phyloP scores from a whole-genome alignment of 1,140 invertebrate genomes.

The Phthorimaea operculella region DNA sequence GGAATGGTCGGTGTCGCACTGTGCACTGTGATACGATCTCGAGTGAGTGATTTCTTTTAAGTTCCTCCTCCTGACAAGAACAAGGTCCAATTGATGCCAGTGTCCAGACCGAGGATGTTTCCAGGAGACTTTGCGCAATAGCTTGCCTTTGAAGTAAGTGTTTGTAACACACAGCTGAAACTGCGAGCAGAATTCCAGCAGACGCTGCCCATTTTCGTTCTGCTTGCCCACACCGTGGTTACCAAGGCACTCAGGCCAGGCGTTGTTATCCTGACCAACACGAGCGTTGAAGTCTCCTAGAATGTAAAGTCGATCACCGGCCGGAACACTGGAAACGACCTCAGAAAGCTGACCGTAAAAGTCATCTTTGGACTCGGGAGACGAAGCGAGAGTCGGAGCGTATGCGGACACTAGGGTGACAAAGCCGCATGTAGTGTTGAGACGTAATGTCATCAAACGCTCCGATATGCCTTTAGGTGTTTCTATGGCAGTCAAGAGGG shows the following conservation, averaged over 20 bases:
- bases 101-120: slow-evolving; percentile 17
- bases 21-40: slow-evolving; percentile 17
- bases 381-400: not conserved
- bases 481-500: too few species aligned
- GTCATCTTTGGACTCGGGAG: not conserved
- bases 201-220: slow-evolving; percentile 15
- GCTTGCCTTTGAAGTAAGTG: slow-evolving; percentile 14
- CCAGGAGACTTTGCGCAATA: slow-evolving; percentile 15
- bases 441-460: not conserved
- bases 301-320: not conserved
- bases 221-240: slow-evolving; percentile 14
- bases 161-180: slow-evolving; percentile 14
- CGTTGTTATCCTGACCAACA: slow-evolving; percentile 5
- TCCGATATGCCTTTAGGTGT: too few species aligned
- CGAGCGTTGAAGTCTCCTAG: slow-evolving; percentile 14
- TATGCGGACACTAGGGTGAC: not conserved
- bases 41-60: slow-evolving; percentile 9
- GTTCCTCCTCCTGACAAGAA: slow-evolving; percentile 11
- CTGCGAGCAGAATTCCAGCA: slow-evolving; percentile 12
- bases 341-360: not conserved
- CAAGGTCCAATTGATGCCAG: slow-evolving; percentile 17
- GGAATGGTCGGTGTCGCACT: slow-evolving; percentile 17
- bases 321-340: not conserved
- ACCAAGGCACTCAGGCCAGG: slow-evolving; percentile 14
- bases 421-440: not conserved